These are phyloP conservation scores for Prenolepis imparis DNA, from an alignment of 2,888 invertebrate species.

Conservation along the genomic window DNA sequence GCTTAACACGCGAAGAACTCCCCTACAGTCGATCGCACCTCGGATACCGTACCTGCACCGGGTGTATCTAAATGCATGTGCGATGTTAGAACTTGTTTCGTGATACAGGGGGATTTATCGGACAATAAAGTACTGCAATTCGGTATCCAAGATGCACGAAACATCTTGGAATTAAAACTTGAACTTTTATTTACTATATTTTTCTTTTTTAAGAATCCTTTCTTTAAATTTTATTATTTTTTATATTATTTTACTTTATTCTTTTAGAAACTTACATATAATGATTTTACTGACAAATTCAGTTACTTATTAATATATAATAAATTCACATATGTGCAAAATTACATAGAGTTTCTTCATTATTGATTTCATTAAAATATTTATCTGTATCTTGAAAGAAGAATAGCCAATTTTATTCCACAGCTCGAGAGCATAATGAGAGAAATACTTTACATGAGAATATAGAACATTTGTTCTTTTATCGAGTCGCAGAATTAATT, in stretches of 20 bases:
- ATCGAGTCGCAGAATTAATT: slow-evolving; percentile 27
- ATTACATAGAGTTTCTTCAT: neutral
- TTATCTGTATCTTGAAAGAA: neutral
- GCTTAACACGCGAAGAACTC: slow-evolving; percentile 73
- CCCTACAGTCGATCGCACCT: slow-evolving; percentile 49
- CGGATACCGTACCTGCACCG: slow-evolving; percentile 27
- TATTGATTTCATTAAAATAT: slow-evolving; percentile 1
- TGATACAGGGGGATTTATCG: slow-evolving; percentile 26
- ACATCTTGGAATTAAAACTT: slow-evolving; percentile 17
- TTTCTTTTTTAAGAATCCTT: neutral
- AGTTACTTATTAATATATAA: neutral
- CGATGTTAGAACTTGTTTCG: slow-evolving; percentile 18
- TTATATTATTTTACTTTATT: neutral
- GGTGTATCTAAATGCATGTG: slow-evolving; percentile 27
- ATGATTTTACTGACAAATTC: neutral
- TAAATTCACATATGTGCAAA: neutral
- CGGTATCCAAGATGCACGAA: neutral
- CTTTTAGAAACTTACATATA: neutral
- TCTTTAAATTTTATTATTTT: neutral
- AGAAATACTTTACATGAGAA: neutral
- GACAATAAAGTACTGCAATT: neutral
- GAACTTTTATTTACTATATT: neutral
- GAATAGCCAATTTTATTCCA: neutral
- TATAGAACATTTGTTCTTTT: slow-evolving; percentile 18
- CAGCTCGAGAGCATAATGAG: neutral